Percentiles rank a stretch among this genome's conserved stretches.
Conservation (phyloP, 2,888 invertebrate species). For the Drosophila melanosoma region DNA sequence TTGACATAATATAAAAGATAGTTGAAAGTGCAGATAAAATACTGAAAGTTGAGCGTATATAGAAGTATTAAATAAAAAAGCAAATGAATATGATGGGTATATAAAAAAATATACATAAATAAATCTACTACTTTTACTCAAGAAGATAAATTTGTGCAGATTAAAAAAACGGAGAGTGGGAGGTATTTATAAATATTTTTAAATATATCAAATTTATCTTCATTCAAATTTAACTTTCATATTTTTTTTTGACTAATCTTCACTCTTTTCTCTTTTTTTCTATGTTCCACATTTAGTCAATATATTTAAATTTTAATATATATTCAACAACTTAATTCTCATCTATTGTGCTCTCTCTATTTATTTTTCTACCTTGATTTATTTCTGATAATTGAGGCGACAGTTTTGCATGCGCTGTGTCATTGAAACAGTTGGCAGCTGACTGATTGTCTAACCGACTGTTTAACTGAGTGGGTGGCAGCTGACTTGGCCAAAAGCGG, state of each 20-base stretch:
- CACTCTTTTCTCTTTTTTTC: not conserved
- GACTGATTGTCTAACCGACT: not conserved
- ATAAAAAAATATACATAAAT: not conserved
- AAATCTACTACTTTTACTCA: too few relatives aligned
- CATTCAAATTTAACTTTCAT: not conserved
- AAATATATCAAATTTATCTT: not conserved
- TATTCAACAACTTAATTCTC: not conserved
- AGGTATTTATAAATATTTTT: not conserved
- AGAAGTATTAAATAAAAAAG: not conserved
- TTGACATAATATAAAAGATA: not conserved
- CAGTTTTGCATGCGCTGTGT: constrained; percentile 28
- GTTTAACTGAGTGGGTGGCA: constrained; percentile 60
- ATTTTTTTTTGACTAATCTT: not conserved
- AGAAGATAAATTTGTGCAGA: too few relatives aligned
- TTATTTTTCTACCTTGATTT: not conserved
- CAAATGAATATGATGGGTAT: not conserved
- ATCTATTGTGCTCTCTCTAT: not conserved
- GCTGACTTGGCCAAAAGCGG: constrained; percentile 50
- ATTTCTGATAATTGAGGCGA: not conserved
- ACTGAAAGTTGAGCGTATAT: not conserved
- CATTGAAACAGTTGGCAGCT: constrained; percentile 34
- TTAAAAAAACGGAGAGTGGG: too few relatives aligned
- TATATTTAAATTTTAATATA: not conserved
- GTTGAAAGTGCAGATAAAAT: not conserved
- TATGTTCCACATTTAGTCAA: not conserved